phyloP scores from a whole-genome alignment of 2,888 invertebrate species.

The Nemoura dubitans region DNA sequence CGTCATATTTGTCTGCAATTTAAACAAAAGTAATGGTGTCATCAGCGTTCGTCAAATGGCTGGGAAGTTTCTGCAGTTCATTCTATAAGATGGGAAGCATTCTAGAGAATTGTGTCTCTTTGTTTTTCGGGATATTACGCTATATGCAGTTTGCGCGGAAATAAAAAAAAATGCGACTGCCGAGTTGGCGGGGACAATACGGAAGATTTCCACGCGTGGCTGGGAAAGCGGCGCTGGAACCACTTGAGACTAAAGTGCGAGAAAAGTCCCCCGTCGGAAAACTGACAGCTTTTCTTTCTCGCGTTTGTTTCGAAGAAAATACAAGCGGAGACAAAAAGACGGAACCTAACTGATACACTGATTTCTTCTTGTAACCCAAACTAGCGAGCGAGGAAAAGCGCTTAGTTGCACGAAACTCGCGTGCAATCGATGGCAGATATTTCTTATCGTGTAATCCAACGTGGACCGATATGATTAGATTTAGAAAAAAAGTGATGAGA shows the following conservation, averaged over 20 bases:
- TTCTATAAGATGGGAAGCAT: neutral
- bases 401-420: neutral
- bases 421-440: neutral
- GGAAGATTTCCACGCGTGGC: neutral
- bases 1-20: slow-evolving; percentile 52
- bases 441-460: neutral
- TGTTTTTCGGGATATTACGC: neutral
- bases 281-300: slow-evolving; percentile 4
- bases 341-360: neutral
- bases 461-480: neutral
- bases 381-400: neutral
- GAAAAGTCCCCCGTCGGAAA: neutral
- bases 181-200: neutral
- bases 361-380: neutral
- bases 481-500: slow-evolving; percentile 8
- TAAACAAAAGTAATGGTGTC: neutral
- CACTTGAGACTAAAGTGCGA: slow-evolving; percentile 4
- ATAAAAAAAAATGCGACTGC: neutral
- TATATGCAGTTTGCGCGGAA: neutral
- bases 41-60: neutral
- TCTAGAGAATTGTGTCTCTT: neutral
- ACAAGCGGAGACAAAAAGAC: neutral
- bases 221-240: neutral
- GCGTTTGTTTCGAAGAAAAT: neutral
- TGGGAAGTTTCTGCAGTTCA: neutral